Evolutionary conservation across 2,888 invertebrate genomes (phyloP).

Genomic region (Fissipunctia ypsillon): DNA sequence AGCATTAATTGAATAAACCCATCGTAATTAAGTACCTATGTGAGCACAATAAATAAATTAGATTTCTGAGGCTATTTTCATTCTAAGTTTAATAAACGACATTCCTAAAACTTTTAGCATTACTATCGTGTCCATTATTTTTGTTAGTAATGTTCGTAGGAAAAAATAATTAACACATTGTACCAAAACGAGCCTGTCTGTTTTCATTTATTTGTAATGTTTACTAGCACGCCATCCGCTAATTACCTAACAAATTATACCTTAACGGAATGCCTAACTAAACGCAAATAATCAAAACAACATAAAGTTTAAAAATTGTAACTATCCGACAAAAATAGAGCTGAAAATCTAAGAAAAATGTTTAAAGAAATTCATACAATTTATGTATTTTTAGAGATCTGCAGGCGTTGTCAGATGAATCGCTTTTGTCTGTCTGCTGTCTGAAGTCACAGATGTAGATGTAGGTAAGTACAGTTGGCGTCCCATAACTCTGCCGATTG

Average conservation of each 20-base stretch:
- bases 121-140: conserved; percentile 39
- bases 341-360: conserved; percentile 10
- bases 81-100: conserved; percentile 20
- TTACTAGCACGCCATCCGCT: conserved; percentile 57
- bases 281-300: conserved; percentile 26
- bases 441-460: conserved; percentile 48
- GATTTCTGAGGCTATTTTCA: conserved; percentile 22
- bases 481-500: conserved; percentile 45
- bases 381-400: conserved; percentile 38
- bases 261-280: conserved; percentile 29
- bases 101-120: conserved; percentile 29
- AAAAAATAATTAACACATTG: conserved; percentile 53
- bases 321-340: conserved; percentile 4
- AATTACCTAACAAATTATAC: conserved; percentile 61
- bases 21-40: conserved; percentile 58
- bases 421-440: conserved; percentile 44
- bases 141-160: conserved; percentile 30
- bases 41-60: conserved; percentile 58
- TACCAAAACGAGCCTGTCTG: conserved; percentile 44
- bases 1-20: conserved; percentile 76
- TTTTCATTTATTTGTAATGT: conserved; percentile 54
- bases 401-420: conserved; percentile 38
- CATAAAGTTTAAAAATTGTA: not conserved
- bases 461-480: conserved; percentile 26
- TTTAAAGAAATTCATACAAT: conserved; percentile 19